These are phyloP conservation scores for Bimastos eiseni DNA, from an alignment of 2,888 invertebrate species.

Conservation along the genomic window DNA sequence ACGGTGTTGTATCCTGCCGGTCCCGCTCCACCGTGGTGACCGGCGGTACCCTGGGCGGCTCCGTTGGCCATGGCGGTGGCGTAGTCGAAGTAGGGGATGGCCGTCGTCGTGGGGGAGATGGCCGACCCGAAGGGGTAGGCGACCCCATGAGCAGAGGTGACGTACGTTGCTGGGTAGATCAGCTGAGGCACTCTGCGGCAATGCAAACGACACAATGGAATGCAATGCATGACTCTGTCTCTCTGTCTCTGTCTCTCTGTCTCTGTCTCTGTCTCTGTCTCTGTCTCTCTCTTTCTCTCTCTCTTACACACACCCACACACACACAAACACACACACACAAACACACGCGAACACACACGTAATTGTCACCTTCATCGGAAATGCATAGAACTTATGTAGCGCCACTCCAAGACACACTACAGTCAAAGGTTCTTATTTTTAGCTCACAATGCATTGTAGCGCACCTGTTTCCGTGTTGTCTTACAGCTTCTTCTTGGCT, in stretches of 20 bases:
- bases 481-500: too few relatives aligned
- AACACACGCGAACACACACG: not conserved
- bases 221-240: not conserved
- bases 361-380: not conserved
- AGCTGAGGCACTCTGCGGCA: conserved; percentile 8
- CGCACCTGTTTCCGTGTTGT: too few relatives aligned
- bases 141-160: conserved; percentile 19
- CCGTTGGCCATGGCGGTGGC: conserved; percentile 9
- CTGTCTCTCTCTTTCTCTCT: too few relatives aligned
- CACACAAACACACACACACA: too few relatives aligned
- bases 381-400: not conserved
- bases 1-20: not conserved
- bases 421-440: too few relatives aligned
- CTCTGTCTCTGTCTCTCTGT: too few relatives aligned
- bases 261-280: too few relatives aligned
- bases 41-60: not conserved
- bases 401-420: not conserved
- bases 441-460: too few relatives aligned
- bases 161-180: conserved; percentile 19
- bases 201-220: not conserved
- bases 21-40: not conserved
- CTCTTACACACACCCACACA: too few relatives aligned
- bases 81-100: conserved; percentile 22
- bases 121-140: conserved; percentile 20
- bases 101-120: not conserved